Evolutionary conservation across 2,113 vertebrate genomes (phyloP), one percentile per base, ranked within the genome.

Genomic region (Tylochromis polylepis): DNA sequence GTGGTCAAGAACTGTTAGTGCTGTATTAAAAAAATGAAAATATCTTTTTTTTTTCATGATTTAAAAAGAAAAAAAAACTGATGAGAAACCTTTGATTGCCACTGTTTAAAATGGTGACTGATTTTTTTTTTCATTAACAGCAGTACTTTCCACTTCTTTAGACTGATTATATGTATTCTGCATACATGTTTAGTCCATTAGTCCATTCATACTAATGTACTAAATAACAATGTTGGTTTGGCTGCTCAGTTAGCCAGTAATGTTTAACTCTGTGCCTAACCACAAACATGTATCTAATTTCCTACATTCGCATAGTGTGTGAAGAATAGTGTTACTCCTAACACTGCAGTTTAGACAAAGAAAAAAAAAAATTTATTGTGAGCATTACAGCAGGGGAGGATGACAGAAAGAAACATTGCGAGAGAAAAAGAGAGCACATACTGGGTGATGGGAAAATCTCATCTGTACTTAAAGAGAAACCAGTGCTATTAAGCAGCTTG

Each of bases 401-500:
- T 38, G 57, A 36, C 46, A 67, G 27, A 79, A 36, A 49, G 49
- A 84, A 81, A 70, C 27, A 79, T 5, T 80, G 18, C 46, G 34
- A 75, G 22, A 75, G 24, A 62, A 34, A 60, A 53, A 77, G n/a
- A n/a, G 2, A 62, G 41, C 27, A 55, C 56, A 80, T 78, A 70
- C 18, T 60, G 84, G 57, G 55, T 85, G 85, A 91, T 83, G 81
- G 67, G 79, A 81, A 88, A 87, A 86, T 88, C 84, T 6, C 27
- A 87, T 91, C 57, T 86, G 82, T 83, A 89, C 87, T 90, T 92
- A 83, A 67, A 83, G 87, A 43, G 38, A 67, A 88, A 91, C 46
- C 59, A 79, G 75, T 81, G 80, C 86, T 86, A 91, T 93, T 94
- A 93, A 92, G 89, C 93, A 89, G 89, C 90, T 94, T 91, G 91